phyloP scores from a whole-genome alignment of 1,140 invertebrate species.

The Drosophila miranda region DNA sequence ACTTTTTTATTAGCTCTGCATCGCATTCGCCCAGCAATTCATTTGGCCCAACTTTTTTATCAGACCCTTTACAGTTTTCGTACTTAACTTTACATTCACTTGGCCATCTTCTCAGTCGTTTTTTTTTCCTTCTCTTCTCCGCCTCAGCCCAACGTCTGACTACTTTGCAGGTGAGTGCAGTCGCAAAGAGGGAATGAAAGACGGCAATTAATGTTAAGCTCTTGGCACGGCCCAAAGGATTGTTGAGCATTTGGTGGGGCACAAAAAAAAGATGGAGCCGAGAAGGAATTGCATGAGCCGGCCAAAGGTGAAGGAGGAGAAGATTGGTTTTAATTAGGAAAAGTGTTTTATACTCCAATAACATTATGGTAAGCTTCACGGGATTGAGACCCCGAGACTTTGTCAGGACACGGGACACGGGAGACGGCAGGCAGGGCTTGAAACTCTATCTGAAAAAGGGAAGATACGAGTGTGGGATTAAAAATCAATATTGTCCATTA shows the following conservation, averaged over 20 bases:
- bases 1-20: slow-evolving; percentile 65
- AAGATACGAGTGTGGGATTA: neutral
- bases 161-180: slow-evolving; percentile 38
- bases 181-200: slow-evolving; percentile 49
- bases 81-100: slow-evolving; percentile 60
- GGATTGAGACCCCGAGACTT: slow-evolving; percentile 18
- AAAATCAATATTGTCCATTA: slow-evolving; percentile 34
- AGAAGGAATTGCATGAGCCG: slow-evolving; percentile 17
- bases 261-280: slow-evolving; percentile 10
- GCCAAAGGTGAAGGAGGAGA: slow-evolving; percentile 21
- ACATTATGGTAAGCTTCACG: slow-evolving; percentile 53
- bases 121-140: slow-evolving; percentile 7
- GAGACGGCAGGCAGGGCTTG: neutral
- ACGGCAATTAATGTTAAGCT: slow-evolving; percentile 72
- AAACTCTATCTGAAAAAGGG: neutral
- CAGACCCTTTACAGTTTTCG: slow-evolving; percentile 64
- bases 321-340: slow-evolving; percentile 64
- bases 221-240: slow-evolving; percentile 63
- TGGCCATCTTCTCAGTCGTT: slow-evolving; percentile 13
- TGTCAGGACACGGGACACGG: neutral
- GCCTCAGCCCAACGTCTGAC: too few relatives aligned
- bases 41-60: slow-evolving; percentile 61
- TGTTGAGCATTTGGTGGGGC: slow-evolving; percentile 50
- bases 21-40: slow-evolving; percentile 30
- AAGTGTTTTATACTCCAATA: slow-evolving; percentile 66